Evolutionary conservation across 1,140 invertebrate species (phyloP).

Genomic region (Ditylenchus dipsaci): DNA sequence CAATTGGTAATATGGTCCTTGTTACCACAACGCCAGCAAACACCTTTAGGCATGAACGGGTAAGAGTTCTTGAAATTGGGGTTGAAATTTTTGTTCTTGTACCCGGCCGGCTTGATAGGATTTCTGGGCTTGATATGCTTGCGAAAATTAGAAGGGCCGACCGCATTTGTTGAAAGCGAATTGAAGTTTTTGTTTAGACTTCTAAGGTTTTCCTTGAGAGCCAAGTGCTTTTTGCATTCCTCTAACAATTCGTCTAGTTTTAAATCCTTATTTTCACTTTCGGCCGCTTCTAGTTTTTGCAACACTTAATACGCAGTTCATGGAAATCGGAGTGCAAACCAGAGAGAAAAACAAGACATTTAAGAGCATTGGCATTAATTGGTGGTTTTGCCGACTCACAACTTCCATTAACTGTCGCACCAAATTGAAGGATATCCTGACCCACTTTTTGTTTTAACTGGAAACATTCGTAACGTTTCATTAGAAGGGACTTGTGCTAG

Average conservation of each 20-base stretch:
- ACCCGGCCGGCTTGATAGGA: no score
- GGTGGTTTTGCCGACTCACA: not conserved
- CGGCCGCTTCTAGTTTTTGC: not conserved
- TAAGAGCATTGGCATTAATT: not conserved
- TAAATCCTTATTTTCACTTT: not conserved
- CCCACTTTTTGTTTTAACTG: not conserved
- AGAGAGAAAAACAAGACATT: not conserved
- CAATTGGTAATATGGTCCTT: no score
- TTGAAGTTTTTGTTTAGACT: no score
- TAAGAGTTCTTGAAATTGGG: no score
- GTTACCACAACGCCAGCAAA: no score
- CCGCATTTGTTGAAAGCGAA: no score
- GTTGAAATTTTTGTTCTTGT: no score
- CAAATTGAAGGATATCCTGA: not conserved
- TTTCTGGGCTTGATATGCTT: no score
- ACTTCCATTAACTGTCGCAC: not conserved
- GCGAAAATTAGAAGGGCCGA: no score
- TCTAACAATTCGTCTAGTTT: not conserved
- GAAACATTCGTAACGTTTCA: not conserved
- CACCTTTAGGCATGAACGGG: no score
- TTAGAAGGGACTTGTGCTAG: not conserved
- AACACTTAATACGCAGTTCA: not conserved
- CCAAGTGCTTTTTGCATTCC: not conserved
- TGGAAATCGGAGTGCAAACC: not conserved
- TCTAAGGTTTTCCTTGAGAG: no score